Evolutionary conservation across 2,888 invertebrate species (phyloP), one percentile per base, ranked within the genome.

Genomic region (Drosophila infuscata): DNA sequence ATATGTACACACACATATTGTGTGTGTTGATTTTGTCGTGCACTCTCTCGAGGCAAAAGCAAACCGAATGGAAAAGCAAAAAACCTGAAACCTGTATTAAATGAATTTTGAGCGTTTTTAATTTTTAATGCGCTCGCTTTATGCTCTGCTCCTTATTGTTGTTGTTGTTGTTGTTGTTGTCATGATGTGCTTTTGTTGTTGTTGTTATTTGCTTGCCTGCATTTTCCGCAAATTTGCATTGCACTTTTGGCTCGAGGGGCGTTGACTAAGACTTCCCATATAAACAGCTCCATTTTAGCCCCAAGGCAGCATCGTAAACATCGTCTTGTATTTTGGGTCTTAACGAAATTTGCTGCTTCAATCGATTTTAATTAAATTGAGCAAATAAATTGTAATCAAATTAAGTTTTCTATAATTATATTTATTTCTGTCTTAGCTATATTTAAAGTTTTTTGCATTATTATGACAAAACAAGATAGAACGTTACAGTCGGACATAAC

Each of bases 91-190:
- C 78, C 76, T 67, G 78, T 62, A 73, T 81, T 81, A 82, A 81
- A 79, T 73, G 81, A 70, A 82, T 79, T 82, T 82, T 76, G 82
- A 82, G 73, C 73, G 68, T 81, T 81, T 81, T 81, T 76, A 81
- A 81, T 81, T 71, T 81, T 82, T 81, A 81, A 82, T 82, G 61
- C 53, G 63, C 48, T 65, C 41, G 58, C 33, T 63, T 58, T 53
- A 53, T 62, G 58, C 41, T 52, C 53, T 8, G 46, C 6, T 38
- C n/a, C 32, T 36, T 35, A 60, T 48, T 63, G 25, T 32, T 0
- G 32, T 48, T 41, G 36, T 51, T 49, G 30, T 43, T 48, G 56
- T 52, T 35, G 36, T 32, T 49, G 33, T 17, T n/a, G 41, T 25
- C 20, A 25, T 46, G 57, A 38, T 36, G 36, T 63, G 35, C 46